phyloP scores from a whole-genome alignment of 2,888 invertebrate genomes.

The Sthenelais limicola region DNA sequence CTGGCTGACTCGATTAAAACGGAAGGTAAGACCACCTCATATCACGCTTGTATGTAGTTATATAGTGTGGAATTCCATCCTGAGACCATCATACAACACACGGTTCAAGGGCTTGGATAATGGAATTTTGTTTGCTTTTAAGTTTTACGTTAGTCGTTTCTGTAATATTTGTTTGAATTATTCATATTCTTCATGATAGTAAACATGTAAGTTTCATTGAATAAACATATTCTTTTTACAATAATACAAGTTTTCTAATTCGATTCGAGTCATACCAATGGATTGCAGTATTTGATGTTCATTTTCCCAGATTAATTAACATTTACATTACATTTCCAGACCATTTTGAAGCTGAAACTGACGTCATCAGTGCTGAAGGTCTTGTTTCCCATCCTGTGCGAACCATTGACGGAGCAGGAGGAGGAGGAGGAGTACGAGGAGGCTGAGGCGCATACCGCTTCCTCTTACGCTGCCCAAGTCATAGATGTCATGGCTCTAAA shows the following conservation, averaged over 20 bases:
- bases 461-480: constrained; percentile 82
- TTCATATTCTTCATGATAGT: too few relatives aligned
- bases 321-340: constrained; percentile 57
- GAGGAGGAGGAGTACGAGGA: constrained; percentile 77
- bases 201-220: too few relatives aligned
- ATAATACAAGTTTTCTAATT: background rate
- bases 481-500: constrained; percentile 82
- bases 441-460: constrained; percentile 77
- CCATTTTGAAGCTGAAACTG: constrained; percentile 80
- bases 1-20: constrained; percentile 80
- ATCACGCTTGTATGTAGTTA: too few relatives aligned
- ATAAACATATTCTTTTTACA: too few relatives aligned
- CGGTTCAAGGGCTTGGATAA: too few relatives aligned
- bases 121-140: too few relatives aligned
- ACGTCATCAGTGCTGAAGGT: constrained; percentile 80
- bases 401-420: constrained; percentile 77
- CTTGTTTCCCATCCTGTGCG: constrained; percentile 81
- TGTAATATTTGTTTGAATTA: too few relatives aligned
- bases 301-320: background rate
- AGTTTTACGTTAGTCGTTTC: too few relatives aligned
- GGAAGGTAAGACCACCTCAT: constrained; percentile 77
- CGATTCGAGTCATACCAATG: background rate
- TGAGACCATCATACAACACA: background rate
- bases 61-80: background rate
- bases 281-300: background rate